Evolutionary conservation across 2,888 invertebrate genomes (phyloP), one percentile per base, ranked within the genome.

Genomic region (Himalopsyche japonica): DNA sequence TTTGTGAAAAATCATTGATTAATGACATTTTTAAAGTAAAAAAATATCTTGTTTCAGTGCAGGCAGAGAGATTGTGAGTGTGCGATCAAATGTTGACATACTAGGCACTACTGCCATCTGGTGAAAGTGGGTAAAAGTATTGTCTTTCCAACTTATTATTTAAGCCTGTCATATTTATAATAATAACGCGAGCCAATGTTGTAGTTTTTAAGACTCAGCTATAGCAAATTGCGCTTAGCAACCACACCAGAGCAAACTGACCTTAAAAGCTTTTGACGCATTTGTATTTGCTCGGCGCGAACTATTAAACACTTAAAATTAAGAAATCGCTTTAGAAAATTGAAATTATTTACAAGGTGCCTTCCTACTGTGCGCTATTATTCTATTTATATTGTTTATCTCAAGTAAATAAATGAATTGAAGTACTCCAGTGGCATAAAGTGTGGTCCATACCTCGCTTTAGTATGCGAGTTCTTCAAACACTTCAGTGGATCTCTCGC

Each of bases 201-300:
- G 43, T 6, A 15, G 43, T 43, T 12, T 15, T 12, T 43, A 43
- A 57, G 20, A 57, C 57, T 57, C 57, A 57, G 20, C 57, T 57
- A 10, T 57, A 20, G 57, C 57, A 5, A 24, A 57, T 57, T 10
- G 57, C 24, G 57, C 57, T 57, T 24, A 24, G 20, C 57, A 20
- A 57, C 20, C 57, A 57, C 57, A 24, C 57, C 84, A 85, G 82
- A 85, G 81, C 85, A 86, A 86, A 86, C 86, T 86, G 85, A 84
- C 86, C 85, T 86, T 86, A 86, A 86, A 86, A 86, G 86, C 86
- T 86, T 86, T 86, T 86, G 85, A 86, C 86, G 86, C 86, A 37
- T 81, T 81, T 81, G 49, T 85, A 81, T 86, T 86, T 86, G 78
- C 85, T 78, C 85, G 76, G 81, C 81, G 81, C 81, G 84, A 80